Evolutionary conservation across 2,797 vertebrate genomes (phyloP).

Genomic region (Brachyalestes nurse): DNA sequence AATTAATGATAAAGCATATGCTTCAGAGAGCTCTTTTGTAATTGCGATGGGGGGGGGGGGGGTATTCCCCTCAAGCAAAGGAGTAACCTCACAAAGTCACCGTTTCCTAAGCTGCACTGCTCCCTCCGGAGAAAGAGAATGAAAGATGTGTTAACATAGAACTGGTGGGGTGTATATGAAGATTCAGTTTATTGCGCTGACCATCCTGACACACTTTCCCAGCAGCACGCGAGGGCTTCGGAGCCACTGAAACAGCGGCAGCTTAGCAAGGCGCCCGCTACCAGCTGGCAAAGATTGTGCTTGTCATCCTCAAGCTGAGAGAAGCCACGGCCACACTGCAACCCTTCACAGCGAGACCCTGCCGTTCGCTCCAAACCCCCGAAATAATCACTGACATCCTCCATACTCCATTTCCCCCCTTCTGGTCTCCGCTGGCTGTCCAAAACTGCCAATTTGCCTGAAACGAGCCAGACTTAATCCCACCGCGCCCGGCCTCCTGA

Average conservation of each 20-base stretch:
- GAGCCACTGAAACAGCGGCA: constrained; percentile 48
- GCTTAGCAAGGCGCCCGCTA: constrained; percentile 17
- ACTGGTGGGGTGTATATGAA: background rate
- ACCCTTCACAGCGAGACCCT: constrained; percentile 41
- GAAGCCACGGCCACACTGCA: constrained; percentile 52
- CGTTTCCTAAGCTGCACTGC: background rate
- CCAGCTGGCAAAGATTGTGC: constrained; percentile 56
- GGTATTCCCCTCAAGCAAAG: constrained; percentile 3
- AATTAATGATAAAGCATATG: constrained; percentile 75
- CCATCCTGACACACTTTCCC: constrained; percentile 63
- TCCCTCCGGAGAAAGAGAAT: background rate
- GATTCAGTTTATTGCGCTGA: constrained; percentile 39
- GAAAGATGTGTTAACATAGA: background rate
- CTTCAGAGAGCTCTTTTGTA: constrained; percentile 29
- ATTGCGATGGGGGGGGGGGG: background rate
- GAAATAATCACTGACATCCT: constrained; percentile 77
- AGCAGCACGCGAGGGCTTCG: constrained; percentile 53
- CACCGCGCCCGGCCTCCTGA: constrained; percentile 54
- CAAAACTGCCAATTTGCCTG: constrained; percentile 77
- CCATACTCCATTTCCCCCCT: constrained; percentile 63
- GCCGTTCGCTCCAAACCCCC: constrained; percentile 56
- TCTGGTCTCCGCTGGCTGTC: constrained; percentile 40
- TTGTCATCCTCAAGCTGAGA: constrained; percentile 73
- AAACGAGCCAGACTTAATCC: constrained; percentile 78
- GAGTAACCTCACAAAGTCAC: background rate